Percentiles rank a stretch among this genome's conserved stretches.
Conservation (phyloP, 2,113 vertebrate genomes). For the Cyanocitta stelleri region DNA sequence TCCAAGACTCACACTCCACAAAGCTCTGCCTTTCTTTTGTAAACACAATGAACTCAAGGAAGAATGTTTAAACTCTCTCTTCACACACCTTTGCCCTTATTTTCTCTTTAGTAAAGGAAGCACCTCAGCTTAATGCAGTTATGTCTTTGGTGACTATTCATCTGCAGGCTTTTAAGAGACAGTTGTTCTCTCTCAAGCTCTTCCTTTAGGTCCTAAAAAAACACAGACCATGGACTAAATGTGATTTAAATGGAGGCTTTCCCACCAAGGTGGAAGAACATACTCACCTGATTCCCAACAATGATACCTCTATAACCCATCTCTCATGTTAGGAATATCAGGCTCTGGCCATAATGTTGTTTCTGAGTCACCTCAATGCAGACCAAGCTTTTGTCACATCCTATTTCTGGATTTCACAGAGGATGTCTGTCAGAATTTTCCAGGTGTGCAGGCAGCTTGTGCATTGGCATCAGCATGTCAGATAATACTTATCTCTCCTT, state of each 20-base stretch:
- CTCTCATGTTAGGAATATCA: neutral
- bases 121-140: slow-evolving; percentile 9
- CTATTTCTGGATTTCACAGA: neutral
- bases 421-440: neutral
- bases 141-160: neutral
- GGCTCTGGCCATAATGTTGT: neutral
- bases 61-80: slow-evolving; percentile 41
- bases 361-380: neutral
- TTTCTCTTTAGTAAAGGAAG: neutral
- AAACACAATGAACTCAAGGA: slow-evolving; percentile 13
- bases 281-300: neutral
- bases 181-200: neutral
- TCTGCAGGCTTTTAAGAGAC: slow-evolving; percentile 15
- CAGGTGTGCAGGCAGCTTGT: neutral
- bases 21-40: slow-evolving; percentile 12
- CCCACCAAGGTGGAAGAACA: neutral
- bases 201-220: neutral
- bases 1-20: neutral
- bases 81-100: slow-evolving; percentile 21
- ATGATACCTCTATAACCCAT: neutral
- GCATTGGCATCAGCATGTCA: neutral
- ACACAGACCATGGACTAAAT: neutral
- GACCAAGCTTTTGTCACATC: neutral
- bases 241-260: neutral
- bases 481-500: neutral